Evolutionary conservation across 2,113 vertebrate species (phyloP).

Genomic region (Indicator indicator): DNA sequence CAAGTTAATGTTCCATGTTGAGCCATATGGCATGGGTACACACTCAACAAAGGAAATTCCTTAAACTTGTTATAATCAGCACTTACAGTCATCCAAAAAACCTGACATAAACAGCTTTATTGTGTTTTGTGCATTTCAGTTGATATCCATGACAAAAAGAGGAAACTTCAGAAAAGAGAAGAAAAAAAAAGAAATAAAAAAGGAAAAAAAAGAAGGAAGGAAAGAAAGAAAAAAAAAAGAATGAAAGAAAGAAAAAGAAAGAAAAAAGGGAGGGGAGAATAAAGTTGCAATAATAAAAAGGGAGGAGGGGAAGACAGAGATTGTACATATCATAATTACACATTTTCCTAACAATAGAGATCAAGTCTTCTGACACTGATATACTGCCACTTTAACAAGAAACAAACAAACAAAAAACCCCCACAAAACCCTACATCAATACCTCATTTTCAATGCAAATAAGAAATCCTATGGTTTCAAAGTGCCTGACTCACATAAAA

Average conservation of each 20-base stretch:
- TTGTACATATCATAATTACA: constrained; percentile 74
- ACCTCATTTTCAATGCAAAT: constrained; percentile 34
- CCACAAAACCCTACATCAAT: not conserved
- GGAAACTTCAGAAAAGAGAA: constrained; percentile 60
- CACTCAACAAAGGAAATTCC: constrained; percentile 89
- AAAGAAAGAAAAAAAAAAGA: not conserved
- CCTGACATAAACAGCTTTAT: constrained; percentile 88
- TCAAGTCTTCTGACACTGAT: constrained; percentile 59
- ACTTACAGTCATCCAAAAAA: constrained; percentile 86
- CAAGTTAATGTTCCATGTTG: constrained; percentile 93
- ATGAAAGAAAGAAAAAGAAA: not conserved
- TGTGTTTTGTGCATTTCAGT: constrained; percentile 85
- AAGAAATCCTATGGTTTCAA: constrained; percentile 41
- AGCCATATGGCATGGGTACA: constrained; percentile 90
- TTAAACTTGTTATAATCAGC: constrained; percentile 91
- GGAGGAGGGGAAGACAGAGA: constrained; percentile 22
- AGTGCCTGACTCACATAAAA: constrained; percentile 35
- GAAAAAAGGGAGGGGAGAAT: not conserved
- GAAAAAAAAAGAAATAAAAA: not conserved
- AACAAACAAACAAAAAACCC: not conserved
- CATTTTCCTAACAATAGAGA: constrained; percentile 68
- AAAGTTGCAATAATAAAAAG: constrained; percentile 74
- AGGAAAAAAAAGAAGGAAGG: not conserved
- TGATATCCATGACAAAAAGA: constrained; percentile 86
- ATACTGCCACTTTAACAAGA: constrained; percentile 11